A percentile compares a stretch with the other conserved stretches of the same genome.
Conservation (phyloP, 2,113 vertebrate species). For the Lophotis ruficrista region DNA sequence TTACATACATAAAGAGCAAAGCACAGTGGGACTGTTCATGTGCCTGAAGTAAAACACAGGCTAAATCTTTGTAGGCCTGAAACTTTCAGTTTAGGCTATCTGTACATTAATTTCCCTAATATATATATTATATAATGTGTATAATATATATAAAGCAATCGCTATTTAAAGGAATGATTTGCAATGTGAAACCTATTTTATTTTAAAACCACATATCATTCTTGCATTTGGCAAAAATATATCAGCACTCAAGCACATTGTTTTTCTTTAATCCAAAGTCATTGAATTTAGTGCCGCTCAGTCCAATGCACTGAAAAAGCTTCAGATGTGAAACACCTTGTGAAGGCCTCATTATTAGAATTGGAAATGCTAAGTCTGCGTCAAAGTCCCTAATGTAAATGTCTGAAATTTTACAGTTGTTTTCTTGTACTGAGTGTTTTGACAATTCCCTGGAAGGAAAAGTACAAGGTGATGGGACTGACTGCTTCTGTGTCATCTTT, state of each 20-base stretch:
- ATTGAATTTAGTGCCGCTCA: not conserved
- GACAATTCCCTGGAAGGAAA: not conserved
- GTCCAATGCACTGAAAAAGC: not conserved
- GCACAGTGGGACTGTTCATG: not conserved
- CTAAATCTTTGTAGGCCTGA: not conserved
- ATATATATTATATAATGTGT: not conserved
- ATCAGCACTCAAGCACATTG: not conserved
- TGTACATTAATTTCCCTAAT: not conserved
- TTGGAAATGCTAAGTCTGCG: not conserved
- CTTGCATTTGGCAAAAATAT: not conserved
- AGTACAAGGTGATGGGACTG: not conserved
- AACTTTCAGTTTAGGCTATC: not conserved
- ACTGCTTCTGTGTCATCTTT: not conserved
- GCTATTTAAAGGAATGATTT: not conserved
- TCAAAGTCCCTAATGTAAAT: not conserved
- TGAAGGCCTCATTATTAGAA: not conserved
- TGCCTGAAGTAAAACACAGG: not conserved
- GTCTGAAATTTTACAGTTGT: not conserved
- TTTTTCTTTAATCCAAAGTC: not conserved
- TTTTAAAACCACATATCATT: not conserved
- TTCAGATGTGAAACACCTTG: not conserved
- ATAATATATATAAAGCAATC: not conserved
- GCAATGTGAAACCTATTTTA: not conserved
- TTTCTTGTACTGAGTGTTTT: not conserved
- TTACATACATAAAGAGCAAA: not conserved